Conservation (phyloP, 2,113 vertebrate genomes). For the Odontophorus gujanensis region DNA sequence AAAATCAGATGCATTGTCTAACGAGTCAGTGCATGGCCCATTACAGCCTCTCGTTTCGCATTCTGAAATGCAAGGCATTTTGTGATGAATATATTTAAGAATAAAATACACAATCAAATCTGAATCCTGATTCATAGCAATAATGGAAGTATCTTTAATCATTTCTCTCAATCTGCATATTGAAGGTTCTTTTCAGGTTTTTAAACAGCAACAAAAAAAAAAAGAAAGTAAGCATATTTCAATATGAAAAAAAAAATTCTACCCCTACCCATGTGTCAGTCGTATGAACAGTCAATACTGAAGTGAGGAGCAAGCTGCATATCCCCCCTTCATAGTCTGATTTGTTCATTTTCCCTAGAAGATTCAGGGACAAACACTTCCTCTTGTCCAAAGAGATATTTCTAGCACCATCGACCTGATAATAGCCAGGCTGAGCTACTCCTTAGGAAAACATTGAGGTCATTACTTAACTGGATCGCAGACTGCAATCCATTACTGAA, state of each 20-base stretch:
- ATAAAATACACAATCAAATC: slow-evolving; percentile 67
- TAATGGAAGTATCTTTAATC: slow-evolving; percentile 11
- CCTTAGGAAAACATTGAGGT: background rate
- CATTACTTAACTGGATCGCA: background rate
- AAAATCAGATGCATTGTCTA: slow-evolving; percentile 61
- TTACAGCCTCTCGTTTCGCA: slow-evolving; percentile 17
- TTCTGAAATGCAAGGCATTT: background rate
- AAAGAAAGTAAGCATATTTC: background rate
- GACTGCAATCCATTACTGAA: slow-evolving; percentile 41
- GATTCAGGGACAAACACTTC: background rate
- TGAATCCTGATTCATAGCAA: background rate
- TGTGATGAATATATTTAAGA: slow-evolving; percentile 35
- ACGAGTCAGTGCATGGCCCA: background rate
- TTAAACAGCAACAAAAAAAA: background rate
- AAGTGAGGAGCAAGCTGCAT: background rate
- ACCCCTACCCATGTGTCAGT: background rate
- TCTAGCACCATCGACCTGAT: background rate
- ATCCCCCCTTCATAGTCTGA: background rate
- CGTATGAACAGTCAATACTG: background rate
- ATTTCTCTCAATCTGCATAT: background rate
- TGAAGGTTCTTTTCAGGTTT: slow-evolving; percentile 17
- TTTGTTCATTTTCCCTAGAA: background rate
- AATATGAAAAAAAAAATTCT: background rate
- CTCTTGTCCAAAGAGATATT: background rate
- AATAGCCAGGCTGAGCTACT: background rate